phyloP scores from a whole-genome alignment of 1,140 invertebrate species.

The Subanguina moxae region DNA sequence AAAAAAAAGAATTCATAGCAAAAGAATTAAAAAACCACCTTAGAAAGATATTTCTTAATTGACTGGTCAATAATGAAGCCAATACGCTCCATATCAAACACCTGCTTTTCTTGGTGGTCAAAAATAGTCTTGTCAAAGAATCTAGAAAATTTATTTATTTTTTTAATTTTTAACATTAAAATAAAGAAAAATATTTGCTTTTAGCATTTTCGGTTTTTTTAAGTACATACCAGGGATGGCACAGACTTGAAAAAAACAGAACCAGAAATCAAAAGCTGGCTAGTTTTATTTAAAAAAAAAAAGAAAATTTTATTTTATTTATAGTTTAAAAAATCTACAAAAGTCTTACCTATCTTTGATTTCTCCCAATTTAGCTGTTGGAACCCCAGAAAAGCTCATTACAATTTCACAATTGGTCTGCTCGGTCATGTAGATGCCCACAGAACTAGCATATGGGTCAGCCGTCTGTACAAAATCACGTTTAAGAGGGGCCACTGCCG shows the following conservation, averaged over 20 bases:
- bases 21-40: constrained; percentile 38
- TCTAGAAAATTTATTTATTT: constrained; percentile 4
- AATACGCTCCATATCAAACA: constrained; percentile 74
- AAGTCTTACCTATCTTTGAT: constrained; percentile 65
- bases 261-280: too few relatives aligned
- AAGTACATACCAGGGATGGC: too few relatives aligned
- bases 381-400: constrained; percentile 74
- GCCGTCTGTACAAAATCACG: constrained; percentile 77
- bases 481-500: constrained; percentile 76
- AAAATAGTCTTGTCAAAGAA: constrained; percentile 43
- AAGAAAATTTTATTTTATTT: too few relatives aligned
- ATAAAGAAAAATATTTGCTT: too few relatives aligned
- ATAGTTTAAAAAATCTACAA: background rate
- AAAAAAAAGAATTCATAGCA: background rate
- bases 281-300: too few relatives aligned
- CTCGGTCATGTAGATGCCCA: constrained; percentile 61
- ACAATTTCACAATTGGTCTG: constrained; percentile 64
- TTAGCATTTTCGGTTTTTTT: too few relatives aligned
- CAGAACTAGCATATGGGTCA: constrained; percentile 75
- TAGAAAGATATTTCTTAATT: constrained; percentile 65
- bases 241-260: too few relatives aligned
- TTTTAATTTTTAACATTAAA: too few relatives aligned
- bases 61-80: constrained; percentile 70
- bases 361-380: constrained; percentile 67
- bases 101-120: constrained; percentile 59